These are phyloP conservation scores for Drosophila busckii DNA, from an alignment of 1,140 invertebrate species.

Conservation along the genomic window DNA sequence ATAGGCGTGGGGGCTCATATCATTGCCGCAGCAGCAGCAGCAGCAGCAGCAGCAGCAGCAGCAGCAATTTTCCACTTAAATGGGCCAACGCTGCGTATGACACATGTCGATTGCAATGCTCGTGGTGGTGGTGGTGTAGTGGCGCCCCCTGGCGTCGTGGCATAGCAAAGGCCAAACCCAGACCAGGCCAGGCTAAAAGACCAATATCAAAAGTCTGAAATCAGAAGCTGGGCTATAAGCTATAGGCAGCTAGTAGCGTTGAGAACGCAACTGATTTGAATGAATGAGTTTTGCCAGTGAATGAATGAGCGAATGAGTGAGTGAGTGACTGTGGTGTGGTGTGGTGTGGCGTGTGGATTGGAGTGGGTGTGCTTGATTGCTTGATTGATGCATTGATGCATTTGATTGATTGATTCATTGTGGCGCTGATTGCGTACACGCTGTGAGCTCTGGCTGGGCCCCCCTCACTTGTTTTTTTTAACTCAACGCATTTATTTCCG, in stretches of 20 bases:
- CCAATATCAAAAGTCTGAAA: conserved; percentile 35
- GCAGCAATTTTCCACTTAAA: conserved; percentile 65
- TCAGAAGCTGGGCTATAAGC: conserved; percentile 21
- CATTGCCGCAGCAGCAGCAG: conserved; percentile 43
- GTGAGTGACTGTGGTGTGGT: conserved; percentile 10
- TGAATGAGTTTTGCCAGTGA: conserved; percentile 37
- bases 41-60: conserved; percentile 42
- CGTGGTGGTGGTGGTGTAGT: too few species aligned
- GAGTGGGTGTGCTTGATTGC: conserved; percentile 39
- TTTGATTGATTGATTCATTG: conserved; percentile 49
- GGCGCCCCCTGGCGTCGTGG: conserved; percentile 35
- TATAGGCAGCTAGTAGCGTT: conserved; percentile 24
- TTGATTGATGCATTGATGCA: conserved; percentile 46
- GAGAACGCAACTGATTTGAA: conserved; percentile 42
- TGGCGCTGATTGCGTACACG: conserved; percentile 41
- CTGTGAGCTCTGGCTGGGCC: not conserved
- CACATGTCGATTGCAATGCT: conserved; percentile 57
- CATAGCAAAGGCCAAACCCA: not conserved
- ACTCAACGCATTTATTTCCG: too few species aligned
- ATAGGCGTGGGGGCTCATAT: conserved; percentile 22
- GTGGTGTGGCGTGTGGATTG: conserved; percentile 38
- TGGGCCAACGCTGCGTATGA: conserved; percentile 57
- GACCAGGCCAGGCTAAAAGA: conserved; percentile 11
- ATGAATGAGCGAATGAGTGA: conserved; percentile 32
- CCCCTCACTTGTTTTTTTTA: too few species aligned